phyloP scores from a whole-genome alignment of 1,140 invertebrate genomes.

The Musca vetustissima region DNA sequence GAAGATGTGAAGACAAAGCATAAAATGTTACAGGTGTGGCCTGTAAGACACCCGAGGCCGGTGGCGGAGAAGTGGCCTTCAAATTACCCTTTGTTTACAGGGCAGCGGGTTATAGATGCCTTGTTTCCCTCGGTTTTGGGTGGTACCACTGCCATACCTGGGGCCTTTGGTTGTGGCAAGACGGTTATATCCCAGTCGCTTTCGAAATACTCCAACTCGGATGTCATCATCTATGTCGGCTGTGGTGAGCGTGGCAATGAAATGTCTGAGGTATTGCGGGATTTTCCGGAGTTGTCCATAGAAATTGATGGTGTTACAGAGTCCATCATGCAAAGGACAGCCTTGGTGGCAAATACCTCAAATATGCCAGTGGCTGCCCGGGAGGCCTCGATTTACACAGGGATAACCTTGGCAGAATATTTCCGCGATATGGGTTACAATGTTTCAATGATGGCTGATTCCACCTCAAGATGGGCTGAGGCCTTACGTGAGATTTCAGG shows the following conservation, averaged over 20 bases:
- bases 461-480: slow-evolving; percentile 84
- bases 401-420: slow-evolving; percentile 78
- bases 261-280: slow-evolving; percentile 85
- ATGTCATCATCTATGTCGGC: slow-evolving; percentile 97
- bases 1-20: slow-evolving; percentile 89
- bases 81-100: slow-evolving; percentile 94
- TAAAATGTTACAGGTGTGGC: slow-evolving; percentile 93
- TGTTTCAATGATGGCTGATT: slow-evolving; percentile 87
- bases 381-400: slow-evolving; percentile 85
- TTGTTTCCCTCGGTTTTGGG: slow-evolving; percentile 98
- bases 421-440: slow-evolving; percentile 82
- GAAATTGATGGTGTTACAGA: slow-evolving; percentile 93
- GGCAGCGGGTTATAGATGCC: slow-evolving; percentile 95
- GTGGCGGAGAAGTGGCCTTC: slow-evolving; percentile 95
- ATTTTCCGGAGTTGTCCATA: slow-evolving; percentile 95
- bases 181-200: slow-evolving; percentile 70
- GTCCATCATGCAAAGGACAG: slow-evolving; percentile 98
- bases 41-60: slow-evolving; percentile 92
- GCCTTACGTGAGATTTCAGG: slow-evolving; percentile 84
- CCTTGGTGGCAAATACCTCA: slow-evolving; percentile 83
- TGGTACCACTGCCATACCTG: slow-evolving; percentile 98
- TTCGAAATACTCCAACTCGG: slow-evolving; percentile 97
- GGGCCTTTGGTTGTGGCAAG: slow-evolving; percentile 76
- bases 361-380: slow-evolving; percentile 88
- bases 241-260: slow-evolving; percentile 92